phyloP scores from a whole-genome alignment of 2,888 invertebrate genomes.

The Rapana venosa region DNA sequence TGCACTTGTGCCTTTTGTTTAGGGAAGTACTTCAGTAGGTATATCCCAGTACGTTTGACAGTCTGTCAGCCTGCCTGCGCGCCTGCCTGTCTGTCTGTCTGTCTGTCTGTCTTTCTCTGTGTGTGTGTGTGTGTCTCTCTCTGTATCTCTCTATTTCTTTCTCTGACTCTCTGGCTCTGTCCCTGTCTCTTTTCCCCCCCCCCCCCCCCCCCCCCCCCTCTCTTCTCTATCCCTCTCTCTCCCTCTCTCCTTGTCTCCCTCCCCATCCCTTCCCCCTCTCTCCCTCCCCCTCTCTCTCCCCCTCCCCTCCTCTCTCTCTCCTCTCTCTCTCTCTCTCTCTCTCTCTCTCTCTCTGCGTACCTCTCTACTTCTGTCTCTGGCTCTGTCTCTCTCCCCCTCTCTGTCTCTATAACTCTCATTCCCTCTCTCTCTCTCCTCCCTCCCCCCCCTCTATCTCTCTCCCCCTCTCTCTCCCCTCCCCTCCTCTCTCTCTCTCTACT shows the following conservation, averaged over 20 bases:
- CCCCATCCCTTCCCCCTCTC: neutral
- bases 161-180: no score
- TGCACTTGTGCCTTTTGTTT: no score
- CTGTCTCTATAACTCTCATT: neutral
- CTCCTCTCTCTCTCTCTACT: neutral
- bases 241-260: neutral
- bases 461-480: slow-evolving; percentile 5
- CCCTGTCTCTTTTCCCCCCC: no score
- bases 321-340: neutral
- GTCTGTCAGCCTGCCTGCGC: no score
- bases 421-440: neutral
- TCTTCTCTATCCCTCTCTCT: neutral
- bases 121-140: no score
- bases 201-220: no score
- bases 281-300: neutral
- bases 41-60: no score
- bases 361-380: neutral
- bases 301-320: neutral
- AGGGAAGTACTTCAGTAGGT: no score
- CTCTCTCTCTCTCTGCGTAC: neutral
- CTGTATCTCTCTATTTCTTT: no score
- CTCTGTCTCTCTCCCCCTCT: neutral
- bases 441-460: neutral
- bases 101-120: neutral
- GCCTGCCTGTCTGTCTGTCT: slow-evolving; percentile 19